A percentile compares a stretch with the other conserved stretches of the same genome.
phyloP scores from a whole-genome alignment of 2,797 vertebrate species.

The Gallinago solitaria region DNA sequence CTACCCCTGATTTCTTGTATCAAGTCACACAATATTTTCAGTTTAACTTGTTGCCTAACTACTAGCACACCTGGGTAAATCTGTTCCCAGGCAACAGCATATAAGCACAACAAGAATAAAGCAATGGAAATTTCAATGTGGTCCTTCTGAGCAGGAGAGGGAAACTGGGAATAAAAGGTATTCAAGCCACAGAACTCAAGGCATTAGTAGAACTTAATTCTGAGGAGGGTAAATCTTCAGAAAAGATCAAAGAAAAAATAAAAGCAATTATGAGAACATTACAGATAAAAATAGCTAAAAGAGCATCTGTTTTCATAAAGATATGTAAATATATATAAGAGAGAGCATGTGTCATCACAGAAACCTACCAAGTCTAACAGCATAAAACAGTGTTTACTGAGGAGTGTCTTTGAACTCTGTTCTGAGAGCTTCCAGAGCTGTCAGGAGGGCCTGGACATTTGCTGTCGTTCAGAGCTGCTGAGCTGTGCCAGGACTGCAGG shows the following conservation, averaged over 20 bases:
- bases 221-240: background rate
- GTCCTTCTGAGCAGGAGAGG: constrained; percentile 30
- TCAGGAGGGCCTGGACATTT: background rate
- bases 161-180: constrained; percentile 50
- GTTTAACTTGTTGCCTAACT: constrained; percentile 70
- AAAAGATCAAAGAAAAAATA: constrained; percentile 53
- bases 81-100: constrained; percentile 57
- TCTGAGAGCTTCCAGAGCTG: background rate
- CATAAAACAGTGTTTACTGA: background rate
- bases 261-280: constrained; percentile 31
- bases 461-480: background rate
- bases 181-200: constrained; percentile 38
- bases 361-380: background rate
- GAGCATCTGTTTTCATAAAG: background rate
- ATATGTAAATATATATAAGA: background rate
- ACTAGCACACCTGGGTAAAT: constrained; percentile 68
- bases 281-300: constrained; percentile 12
- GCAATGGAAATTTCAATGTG: constrained; percentile 50
- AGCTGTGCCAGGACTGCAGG: background rate
- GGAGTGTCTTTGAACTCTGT: background rate
- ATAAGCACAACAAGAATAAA: constrained; percentile 68
- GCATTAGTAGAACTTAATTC: constrained; percentile 25
- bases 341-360: background rate
- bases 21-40: constrained; percentile 52
- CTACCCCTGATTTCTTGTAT: constrained; percentile 36